Conservation (phyloP, 2,797 vertebrate species). For the Diplodus sargus region DNA sequence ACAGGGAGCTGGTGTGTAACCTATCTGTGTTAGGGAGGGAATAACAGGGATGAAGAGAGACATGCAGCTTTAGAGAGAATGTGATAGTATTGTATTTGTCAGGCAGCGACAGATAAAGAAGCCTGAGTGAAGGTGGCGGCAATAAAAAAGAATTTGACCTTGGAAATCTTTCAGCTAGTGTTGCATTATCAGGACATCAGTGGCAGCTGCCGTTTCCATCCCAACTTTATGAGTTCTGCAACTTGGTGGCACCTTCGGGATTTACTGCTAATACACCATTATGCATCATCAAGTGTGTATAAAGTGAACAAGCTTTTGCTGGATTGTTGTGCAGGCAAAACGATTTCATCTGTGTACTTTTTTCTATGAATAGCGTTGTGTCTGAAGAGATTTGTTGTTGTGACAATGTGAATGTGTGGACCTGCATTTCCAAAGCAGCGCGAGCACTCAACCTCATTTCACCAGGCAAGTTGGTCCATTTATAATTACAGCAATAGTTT, state of each 20-base stretch:
- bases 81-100: constrained; percentile 11
- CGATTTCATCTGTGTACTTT: background rate
- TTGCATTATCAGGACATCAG: constrained; percentile 25
- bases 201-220: constrained; percentile 9
- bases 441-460: constrained; percentile 32
- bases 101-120: constrained; percentile 14
- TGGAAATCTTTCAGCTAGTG: constrained; percentile 34
- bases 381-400: constrained; percentile 32
- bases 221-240: constrained; percentile 4
- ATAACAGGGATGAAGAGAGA: constrained; percentile 1
- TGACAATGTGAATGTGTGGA: constrained; percentile 39
- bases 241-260: background rate
- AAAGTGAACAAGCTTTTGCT: background rate
- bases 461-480: constrained; percentile 13
- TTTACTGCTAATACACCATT: background rate
- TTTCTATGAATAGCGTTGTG: constrained; percentile 13
- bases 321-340: background rate
- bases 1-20: background rate
- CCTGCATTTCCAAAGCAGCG: constrained; percentile 4
- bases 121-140: constrained; percentile 27
- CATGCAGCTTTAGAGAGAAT: constrained; percentile 9
- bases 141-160: constrained; percentile 35
- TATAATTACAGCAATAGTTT: constrained; percentile 16
- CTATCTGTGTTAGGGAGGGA: background rate
- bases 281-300: background rate